Conservation (phyloP, 2,888 invertebrate species). For the Pseudeuparius sepicola region DNA sequence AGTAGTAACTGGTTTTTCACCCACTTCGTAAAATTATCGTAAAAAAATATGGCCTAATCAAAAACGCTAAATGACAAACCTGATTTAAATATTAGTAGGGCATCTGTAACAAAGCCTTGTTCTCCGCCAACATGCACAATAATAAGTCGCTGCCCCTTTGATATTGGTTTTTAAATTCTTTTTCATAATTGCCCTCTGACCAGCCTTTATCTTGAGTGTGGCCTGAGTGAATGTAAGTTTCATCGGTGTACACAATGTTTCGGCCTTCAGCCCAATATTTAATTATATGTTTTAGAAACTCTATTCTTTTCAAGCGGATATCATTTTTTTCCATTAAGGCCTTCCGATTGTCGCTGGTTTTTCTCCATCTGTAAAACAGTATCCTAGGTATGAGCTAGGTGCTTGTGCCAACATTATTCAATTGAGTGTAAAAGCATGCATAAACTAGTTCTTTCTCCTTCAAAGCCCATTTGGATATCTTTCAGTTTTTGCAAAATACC, state of each 20-base stretch:
- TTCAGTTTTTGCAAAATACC: no score
- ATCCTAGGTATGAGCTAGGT: no score
- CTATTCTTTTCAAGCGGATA: slow-evolving; percentile 8
- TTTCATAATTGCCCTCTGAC: slow-evolving; percentile 14
- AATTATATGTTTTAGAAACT: slow-evolving; percentile 4
- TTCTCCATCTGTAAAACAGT: slow-evolving; percentile 9
- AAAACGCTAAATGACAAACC: no score
- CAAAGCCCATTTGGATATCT: no score
- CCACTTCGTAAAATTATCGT: no score
- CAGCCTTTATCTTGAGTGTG: slow-evolving; percentile 20
- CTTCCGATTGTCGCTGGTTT: slow-evolving; percentile 7
- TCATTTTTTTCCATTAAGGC: slow-evolving; percentile 5
- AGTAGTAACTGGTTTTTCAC: no score
- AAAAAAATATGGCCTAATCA: no score
- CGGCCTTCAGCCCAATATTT: slow-evolving; percentile 4
- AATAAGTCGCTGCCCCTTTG: slow-evolving; percentile 22
- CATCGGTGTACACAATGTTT: slow-evolving; percentile 6
- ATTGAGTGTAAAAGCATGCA: no score
- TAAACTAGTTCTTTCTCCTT: no score
- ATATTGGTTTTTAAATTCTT: no score
- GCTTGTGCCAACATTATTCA: no score
- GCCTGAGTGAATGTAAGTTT: slow-evolving; percentile 8
- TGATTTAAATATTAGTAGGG: slow-evolving; percentile 11
- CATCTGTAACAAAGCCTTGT: slow-evolving; percentile 8
- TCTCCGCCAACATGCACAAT: slow-evolving; percentile 13